Evolutionary conservation across 2,888 invertebrate genomes (phyloP).

Genomic region (Prostheceraeus crozeri): DNA sequence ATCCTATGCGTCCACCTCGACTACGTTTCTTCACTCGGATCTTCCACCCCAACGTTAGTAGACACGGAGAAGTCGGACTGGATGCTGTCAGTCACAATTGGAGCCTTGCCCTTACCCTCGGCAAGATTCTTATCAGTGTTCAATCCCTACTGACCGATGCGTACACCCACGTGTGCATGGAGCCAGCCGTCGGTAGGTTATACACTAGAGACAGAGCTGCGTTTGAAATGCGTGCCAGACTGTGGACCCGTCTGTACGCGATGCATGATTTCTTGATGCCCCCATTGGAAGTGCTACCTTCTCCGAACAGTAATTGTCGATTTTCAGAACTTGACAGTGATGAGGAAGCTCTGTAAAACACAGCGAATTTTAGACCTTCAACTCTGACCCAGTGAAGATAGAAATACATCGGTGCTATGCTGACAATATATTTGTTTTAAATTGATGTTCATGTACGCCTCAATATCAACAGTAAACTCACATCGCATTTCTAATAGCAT

Average conservation of each 20-base stretch:
- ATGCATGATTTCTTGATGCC: slow-evolving; percentile 46
- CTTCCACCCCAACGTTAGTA: slow-evolving; percentile 84
- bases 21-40: slow-evolving; percentile 79
- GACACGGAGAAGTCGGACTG: slow-evolving; percentile 88
- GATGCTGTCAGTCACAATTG: slow-evolving; percentile 91
- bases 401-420: no score
- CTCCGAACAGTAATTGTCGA: no score
- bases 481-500: no score
- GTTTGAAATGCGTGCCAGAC: slow-evolving; percentile 72
- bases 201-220: slow-evolving; percentile 67
- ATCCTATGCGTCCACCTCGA: slow-evolving; percentile 82
- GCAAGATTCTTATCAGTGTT: slow-evolving; percentile 61
- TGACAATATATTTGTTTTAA: no score
- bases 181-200: slow-evolving; percentile 71
- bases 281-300: no score
- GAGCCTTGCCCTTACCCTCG: slow-evolving; percentile 83
- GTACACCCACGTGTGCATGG: slow-evolving; percentile 81
- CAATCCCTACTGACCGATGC: slow-evolving; percentile 64
- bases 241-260: slow-evolving; percentile 81
- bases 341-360: no score
- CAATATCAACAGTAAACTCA: no score
- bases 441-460: no score
- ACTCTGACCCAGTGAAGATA: no score
- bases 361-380: no score
- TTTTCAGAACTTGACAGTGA: no score